Conservation (phyloP, 92 coral and sea anemone genomes). For the Umimayanthus kanabou region DNA sequence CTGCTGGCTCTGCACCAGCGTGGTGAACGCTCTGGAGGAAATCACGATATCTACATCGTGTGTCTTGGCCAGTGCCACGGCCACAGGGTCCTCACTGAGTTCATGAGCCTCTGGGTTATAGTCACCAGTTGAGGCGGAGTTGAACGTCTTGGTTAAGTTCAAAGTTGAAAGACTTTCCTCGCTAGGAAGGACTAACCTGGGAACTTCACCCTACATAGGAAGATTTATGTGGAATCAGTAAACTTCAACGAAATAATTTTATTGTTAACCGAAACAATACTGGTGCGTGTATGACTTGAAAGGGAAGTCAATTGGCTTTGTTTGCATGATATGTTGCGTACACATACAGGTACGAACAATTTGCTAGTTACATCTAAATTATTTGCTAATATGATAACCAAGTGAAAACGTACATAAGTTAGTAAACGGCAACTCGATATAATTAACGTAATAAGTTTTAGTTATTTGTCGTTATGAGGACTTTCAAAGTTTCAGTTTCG, state of each 20-base stretch:
- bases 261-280: not conserved
- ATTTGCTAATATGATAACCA: no score
- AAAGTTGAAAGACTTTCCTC: constrained; percentile 19
- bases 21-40: constrained; percentile 69
- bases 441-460: no score
- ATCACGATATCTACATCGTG: constrained; percentile 68
- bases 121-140: not conserved
- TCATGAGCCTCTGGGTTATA: not conserved
- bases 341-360: no score
- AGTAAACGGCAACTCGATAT: no score
- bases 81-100: constrained; percentile 67
- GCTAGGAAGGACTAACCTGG: constrained; percentile 24
- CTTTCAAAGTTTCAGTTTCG: no score
- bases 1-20: constrained; percentile 78
- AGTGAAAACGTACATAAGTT: no score
- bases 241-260: not conserved
- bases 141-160: constrained; percentile 19
- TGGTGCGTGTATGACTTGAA: no score
- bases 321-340: no score
- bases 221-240: not conserved
- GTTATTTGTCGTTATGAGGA: no score
- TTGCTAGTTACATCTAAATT: no score
- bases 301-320: no score
- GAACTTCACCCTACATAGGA: constrained; percentile 35
- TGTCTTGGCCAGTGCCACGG: constrained; percentile 56